Evolutionary conservation across 2,113 vertebrate genomes (phyloP).

Genomic region (Candoia aspera): DNA sequence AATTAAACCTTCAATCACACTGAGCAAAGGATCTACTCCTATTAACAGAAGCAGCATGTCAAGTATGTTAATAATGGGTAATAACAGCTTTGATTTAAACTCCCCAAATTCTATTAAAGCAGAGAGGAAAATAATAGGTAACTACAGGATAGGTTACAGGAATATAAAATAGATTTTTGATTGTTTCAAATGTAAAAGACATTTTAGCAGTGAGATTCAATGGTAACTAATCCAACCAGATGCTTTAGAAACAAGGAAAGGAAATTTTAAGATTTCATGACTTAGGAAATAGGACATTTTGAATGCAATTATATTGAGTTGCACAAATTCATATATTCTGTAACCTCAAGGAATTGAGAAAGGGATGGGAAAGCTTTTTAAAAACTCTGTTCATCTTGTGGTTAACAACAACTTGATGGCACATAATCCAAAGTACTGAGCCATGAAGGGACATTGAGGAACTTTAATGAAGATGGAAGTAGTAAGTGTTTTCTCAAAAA

Average conservation of each 20-base stretch:
- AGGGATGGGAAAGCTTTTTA: background rate
- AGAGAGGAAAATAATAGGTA: background rate
- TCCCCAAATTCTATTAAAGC: background rate
- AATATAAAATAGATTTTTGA: background rate
- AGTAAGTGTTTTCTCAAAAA: background rate
- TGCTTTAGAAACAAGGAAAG: background rate
- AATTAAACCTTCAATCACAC: slow-evolving; percentile 33
- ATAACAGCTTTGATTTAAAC: background rate
- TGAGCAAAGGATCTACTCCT: background rate
- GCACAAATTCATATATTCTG: background rate
- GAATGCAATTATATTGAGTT: background rate
- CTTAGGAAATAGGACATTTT: background rate
- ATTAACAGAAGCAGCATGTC: background rate
- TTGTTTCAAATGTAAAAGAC: background rate
- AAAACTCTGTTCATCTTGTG: background rate
- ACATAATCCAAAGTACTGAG: background rate
- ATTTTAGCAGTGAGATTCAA: background rate
- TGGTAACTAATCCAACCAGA: background rate
- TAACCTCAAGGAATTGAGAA: background rate
- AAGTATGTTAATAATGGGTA: background rate
- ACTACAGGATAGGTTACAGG: background rate
- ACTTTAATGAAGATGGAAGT: background rate
- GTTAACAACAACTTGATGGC: background rate
- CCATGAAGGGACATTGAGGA: background rate
- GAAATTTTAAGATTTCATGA: background rate